These are phyloP conservation scores for Neosilurus mollespiculum DNA, from an alignment of 2,797 vertebrate genomes.

Conservation along the genomic window DNA sequence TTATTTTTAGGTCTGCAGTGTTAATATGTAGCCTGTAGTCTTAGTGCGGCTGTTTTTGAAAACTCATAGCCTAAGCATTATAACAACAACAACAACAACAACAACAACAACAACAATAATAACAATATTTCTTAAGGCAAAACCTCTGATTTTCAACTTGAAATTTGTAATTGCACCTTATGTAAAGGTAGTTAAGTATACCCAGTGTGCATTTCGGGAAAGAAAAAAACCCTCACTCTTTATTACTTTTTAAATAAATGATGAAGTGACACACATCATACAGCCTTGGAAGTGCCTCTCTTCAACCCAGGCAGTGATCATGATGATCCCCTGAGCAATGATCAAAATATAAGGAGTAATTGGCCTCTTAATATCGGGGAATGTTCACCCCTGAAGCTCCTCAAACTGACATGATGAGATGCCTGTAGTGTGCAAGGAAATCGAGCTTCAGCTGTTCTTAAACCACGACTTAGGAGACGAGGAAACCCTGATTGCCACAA, in stretches of 20 bases:
- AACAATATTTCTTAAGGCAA: no score
- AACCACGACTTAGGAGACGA: constrained; percentile 35
- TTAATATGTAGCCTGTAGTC: not conserved
- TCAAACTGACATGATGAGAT: no score
- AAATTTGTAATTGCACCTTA: not conserved
- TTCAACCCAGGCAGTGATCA: constrained; percentile 17
- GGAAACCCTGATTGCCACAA: constrained; percentile 44
- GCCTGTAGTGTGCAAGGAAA: constrained; percentile 18
- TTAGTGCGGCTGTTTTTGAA: not conserved
- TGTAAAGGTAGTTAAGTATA: not conserved
- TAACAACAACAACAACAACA: no score
- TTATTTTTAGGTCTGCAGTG: not conserved
- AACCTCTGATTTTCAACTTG: not conserved
- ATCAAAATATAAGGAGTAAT: constrained; percentile 44
- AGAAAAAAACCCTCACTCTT: not conserved
- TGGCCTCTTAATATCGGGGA: constrained; percentile 31
- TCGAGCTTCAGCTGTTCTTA: constrained; percentile 29
- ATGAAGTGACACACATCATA: not conserved
- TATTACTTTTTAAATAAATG: not conserved
- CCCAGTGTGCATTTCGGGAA: not conserved
- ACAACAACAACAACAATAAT: no score
- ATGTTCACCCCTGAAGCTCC: no score
- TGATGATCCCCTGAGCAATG: constrained; percentile 35
- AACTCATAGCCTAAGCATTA: no score
- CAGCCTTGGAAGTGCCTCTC: not conserved